Percentiles rank a stretch among this genome's conserved stretches.
phyloP scores from a whole-genome alignment of 1,140 invertebrate species.

The Artemia franciscana region DNA sequence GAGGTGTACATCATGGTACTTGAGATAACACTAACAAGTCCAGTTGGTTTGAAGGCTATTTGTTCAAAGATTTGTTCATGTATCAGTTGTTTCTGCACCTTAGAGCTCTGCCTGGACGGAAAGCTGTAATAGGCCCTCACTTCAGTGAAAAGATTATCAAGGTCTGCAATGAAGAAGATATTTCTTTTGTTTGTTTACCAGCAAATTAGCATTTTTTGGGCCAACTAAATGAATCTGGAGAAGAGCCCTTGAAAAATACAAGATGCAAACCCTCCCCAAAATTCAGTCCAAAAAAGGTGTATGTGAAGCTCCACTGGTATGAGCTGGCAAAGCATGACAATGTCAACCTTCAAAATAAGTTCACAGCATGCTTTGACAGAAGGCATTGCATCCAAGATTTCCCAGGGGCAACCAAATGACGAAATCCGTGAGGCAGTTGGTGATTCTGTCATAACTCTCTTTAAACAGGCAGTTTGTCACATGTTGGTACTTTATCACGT shows the following conservation, averaged over 20 bases:
- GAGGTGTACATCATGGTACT: slow-evolving; percentile 11
- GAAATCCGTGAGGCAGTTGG: neutral
- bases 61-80: slow-evolving; percentile 14
- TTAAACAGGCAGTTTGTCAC: too few species aligned
- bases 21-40: slow-evolving; percentile 12
- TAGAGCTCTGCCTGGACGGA: slow-evolving; percentile 6
- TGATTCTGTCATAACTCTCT: too few species aligned
- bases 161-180: slow-evolving; percentile 9
- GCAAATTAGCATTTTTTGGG: slow-evolving; percentile 13
- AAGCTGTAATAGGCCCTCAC: slow-evolving; percentile 12
- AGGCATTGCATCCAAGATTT: neutral
- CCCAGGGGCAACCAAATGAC: neutral
- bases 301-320: neutral
- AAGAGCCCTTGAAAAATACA: slow-evolving; percentile 7
- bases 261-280: neutral
- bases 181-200: slow-evolving; percentile 11
- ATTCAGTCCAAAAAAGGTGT: too few species aligned
- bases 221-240: slow-evolving; percentile 12
- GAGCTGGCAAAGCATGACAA: neutral
- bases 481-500: neutral
- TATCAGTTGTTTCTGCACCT: slow-evolving; percentile 7
- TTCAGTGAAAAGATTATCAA: slow-evolving; percentile 5
- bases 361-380: neutral
- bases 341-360: neutral
- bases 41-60: slow-evolving; percentile 14